Evolutionary conservation across 1,140 invertebrate species (phyloP).

Genomic region (Oreohelix idahoensis): DNA sequence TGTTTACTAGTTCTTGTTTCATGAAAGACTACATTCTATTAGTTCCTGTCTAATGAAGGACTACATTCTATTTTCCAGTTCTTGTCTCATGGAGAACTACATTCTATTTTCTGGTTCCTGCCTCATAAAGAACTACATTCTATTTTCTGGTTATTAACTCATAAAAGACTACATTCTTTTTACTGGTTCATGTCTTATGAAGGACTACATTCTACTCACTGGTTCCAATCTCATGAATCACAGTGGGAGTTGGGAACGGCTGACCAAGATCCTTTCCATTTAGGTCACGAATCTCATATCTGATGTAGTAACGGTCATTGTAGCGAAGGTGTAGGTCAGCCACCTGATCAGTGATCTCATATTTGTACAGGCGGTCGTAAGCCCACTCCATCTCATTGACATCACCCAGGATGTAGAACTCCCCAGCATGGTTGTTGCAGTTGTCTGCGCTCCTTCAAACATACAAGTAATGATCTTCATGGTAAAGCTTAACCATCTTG

Average conservation of each 20-base stretch:
- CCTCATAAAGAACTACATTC: too few species aligned
- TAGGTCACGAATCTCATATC: conserved; percentile 37
- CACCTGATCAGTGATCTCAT: conserved; percentile 47
- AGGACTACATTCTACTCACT: conserved; percentile 22
- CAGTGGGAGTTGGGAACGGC: conserved; percentile 26
- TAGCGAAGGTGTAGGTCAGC: conserved; percentile 30
- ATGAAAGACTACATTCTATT: too few species aligned
- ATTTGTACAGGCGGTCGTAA: conserved; percentile 47
- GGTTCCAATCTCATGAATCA: conserved; percentile 28
- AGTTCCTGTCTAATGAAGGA: too few species aligned
- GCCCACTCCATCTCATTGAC: conserved; percentile 48
- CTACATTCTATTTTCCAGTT: too few species aligned
- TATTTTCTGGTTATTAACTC: too few species aligned
- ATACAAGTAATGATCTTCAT: too few species aligned
- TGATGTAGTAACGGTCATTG: conserved; percentile 36
- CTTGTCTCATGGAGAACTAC: too few species aligned
- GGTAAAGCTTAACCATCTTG: too few species aligned
- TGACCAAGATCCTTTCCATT: conserved; percentile 6
- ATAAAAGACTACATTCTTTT: neutral
- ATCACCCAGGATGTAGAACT: conserved; percentile 52
- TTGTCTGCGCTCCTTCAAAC: neutral
- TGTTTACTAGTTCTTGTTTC: too few species aligned
- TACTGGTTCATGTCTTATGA: conserved; percentile 30
- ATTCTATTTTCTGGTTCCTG: too few species aligned
- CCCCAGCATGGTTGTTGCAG: conserved; percentile 36